Evolutionary conservation across 2,888 invertebrate genomes (phyloP).

Genomic region (Andrena bicolor): DNA sequence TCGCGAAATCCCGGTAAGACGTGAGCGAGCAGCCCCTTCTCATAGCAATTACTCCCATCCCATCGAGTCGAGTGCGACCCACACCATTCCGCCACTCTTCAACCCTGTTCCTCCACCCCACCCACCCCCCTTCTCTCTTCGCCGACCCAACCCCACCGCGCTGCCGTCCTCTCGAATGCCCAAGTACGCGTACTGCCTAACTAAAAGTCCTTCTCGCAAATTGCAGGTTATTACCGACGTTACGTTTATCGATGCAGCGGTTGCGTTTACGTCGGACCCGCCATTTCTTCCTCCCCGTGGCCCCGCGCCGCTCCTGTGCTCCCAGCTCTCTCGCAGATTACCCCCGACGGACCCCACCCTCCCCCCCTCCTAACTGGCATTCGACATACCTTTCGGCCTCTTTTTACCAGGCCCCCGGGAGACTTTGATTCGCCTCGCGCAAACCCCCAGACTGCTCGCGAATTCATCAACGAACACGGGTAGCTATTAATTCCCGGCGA

Average conservation of each 20-base stretch:
- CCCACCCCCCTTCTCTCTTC: neutral
- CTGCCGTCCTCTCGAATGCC: conserved; percentile 52
- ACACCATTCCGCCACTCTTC: conserved; percentile 62
- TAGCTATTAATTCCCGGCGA: conserved; percentile 49
- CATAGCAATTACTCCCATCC: conserved; percentile 77
- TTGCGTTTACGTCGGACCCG: conserved; percentile 73
- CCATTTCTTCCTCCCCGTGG: conserved; percentile 43
- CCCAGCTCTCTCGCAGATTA: conserved; percentile 45
- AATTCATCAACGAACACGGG: conserved; percentile 51
- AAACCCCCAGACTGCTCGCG: conserved; percentile 19
- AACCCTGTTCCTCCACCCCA: conserved; percentile 10
- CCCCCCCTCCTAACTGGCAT: conserved; percentile 1
- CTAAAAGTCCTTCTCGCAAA: conserved; percentile 83
- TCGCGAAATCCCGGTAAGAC: conserved; percentile 74
- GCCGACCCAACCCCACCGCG: conserved; percentile 31
- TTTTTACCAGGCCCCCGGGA: conserved; percentile 26
- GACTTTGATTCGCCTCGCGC: conserved; percentile 43
- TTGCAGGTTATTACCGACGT: conserved; percentile 83
- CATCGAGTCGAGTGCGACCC: conserved; percentile 61
- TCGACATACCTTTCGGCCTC: conserved; percentile 42
- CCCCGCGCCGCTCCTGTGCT: conserved; percentile 11
- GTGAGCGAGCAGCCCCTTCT: conserved; percentile 72
- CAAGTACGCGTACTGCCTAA: conserved; percentile 77
- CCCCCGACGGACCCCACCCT: conserved; percentile 21
- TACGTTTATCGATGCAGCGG: conserved; percentile 81